These are phyloP conservation scores for Siphamia tubifer DNA, from an alignment of 2,113 vertebrate genomes.

Conservation along the genomic window DNA sequence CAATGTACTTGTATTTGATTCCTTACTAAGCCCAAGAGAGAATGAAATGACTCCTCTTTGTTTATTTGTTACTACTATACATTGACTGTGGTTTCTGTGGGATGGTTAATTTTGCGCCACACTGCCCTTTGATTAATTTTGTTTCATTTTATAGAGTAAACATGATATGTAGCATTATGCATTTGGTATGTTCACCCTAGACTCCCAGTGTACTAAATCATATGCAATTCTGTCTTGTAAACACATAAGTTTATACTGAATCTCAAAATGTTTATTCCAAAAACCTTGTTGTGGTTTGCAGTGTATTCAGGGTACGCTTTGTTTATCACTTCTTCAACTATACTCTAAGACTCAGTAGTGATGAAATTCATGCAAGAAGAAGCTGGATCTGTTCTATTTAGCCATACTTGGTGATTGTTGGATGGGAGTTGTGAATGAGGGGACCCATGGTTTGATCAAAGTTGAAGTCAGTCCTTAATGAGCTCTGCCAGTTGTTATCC, in stretches of 20 bases:
- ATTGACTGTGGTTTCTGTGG: constrained; percentile 54
- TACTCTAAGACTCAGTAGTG: constrained; percentile 33
- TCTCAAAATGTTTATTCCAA: constrained; percentile 57
- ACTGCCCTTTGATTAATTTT: constrained; percentile 59
- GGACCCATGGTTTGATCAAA: constrained; percentile 54
- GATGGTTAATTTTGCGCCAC: constrained; percentile 51
- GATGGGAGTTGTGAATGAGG: constrained; percentile 46
- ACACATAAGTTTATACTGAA: constrained; percentile 52
- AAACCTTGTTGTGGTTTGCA: constrained; percentile 67
- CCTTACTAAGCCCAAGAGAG: constrained; percentile 8
- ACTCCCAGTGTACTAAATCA: constrained; percentile 35
- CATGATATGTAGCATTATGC: constrained; percentile 47
- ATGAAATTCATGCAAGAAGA: constrained; percentile 18
- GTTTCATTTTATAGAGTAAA: constrained; percentile 56
- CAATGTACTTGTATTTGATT: constrained; percentile 13
- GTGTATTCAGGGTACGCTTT: constrained; percentile 31
- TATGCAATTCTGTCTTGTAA: constrained; percentile 58
- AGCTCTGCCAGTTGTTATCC: constrained; percentile 82
- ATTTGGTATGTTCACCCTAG: constrained; percentile 28
- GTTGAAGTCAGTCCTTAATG: constrained; percentile 73
- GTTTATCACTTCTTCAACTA: constrained; percentile 48
- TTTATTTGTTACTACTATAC: constrained; percentile 11
- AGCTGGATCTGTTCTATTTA: not conserved
- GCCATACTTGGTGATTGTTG: not conserved
- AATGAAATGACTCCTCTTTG: constrained; percentile 35